Evolutionary conservation across 1,140 invertebrate genomes (phyloP).

Genomic region (Aporrectodea caliginosa): DNA sequence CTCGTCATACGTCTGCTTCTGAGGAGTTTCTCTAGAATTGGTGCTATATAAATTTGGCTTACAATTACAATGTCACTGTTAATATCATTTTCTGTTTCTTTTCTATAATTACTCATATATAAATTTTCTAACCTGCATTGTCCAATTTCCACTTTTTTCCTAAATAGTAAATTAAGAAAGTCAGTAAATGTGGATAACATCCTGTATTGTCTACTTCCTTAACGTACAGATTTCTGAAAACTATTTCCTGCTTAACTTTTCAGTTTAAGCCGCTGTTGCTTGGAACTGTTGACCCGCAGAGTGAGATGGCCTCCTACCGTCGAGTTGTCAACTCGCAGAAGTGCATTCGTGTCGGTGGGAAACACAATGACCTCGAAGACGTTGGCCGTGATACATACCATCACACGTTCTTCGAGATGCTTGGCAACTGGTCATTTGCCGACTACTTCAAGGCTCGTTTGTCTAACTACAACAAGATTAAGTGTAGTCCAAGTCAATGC

Average conservation of each 20-base stretch:
- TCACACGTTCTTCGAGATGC: conserved; percentile 99
- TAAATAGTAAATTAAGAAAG: background rate
- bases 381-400: conserved; percentile 99
- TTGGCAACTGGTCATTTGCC: conserved; percentile 99
- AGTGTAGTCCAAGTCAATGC: too few species aligned
- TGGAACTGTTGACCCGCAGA: conserved; percentile 90
- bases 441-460: conserved; percentile 97
- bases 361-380: conserved; percentile 99
- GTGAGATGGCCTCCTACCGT: conserved; percentile 72
- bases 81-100: too few species aligned
- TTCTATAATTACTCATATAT: too few species aligned
- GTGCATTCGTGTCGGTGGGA: conserved; percentile 97
- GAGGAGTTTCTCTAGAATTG: too few species aligned
- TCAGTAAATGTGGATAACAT: background rate
- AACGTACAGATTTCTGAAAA: background rate
- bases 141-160: background rate
- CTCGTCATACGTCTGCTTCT: too few species aligned
- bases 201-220: background rate
- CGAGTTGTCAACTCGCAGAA: conserved; percentile 91
- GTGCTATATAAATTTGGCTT: too few species aligned
- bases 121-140: too few species aligned
- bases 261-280: conserved; percentile 97
- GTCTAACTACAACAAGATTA: too few species aligned
- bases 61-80: too few species aligned
- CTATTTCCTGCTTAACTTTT: conserved; percentile 39